phyloP scores from a whole-genome alignment of 2,797 vertebrate genomes.

The Molossus alvarezi region DNA sequence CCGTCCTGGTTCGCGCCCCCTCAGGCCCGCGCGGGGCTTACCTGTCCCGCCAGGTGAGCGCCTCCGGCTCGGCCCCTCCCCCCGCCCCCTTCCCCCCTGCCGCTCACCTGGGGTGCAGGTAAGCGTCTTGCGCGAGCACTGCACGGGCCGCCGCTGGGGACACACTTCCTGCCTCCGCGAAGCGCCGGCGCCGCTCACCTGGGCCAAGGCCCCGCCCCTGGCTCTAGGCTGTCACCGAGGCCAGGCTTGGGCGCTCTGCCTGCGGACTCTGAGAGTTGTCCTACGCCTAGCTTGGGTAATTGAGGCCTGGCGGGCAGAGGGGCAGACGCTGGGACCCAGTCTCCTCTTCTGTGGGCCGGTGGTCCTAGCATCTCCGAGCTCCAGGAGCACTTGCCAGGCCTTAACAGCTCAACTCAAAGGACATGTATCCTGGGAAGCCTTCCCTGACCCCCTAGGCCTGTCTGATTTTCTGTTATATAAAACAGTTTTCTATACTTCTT shows the following conservation, averaged over 20 bases:
- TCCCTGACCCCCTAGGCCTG: neutral
- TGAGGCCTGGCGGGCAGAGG: neutral
- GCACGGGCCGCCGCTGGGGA: constrained; percentile 88
- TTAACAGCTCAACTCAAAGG: neutral
- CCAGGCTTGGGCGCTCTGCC: fast-evolving
- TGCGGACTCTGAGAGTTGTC: neutral
- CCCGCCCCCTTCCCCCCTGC: constrained; percentile 72
- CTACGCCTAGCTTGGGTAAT: neutral
- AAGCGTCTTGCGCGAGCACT: constrained; percentile 82
- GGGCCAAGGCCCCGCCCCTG: constrained; percentile 73
- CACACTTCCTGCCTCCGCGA: constrained; percentile 82
- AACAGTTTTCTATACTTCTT: neutral
- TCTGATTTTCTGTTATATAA: neutral
- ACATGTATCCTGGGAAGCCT: neutral
- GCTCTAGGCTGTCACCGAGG: neutral
- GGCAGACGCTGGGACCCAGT: neutral
- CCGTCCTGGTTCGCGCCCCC: constrained; percentile 23
- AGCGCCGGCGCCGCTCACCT: constrained; percentile 66
- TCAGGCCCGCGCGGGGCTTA: constrained; percentile 83
- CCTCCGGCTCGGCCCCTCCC: constrained; percentile 82
- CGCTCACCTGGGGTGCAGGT: constrained; percentile 89
- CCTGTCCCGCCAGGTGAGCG: constrained; percentile 89
- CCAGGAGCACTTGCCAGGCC: neutral
- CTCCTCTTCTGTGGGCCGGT: neutral
- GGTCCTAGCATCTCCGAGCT: neutral